Base-by-base conservation (phyloP, 2,888 invertebrate species). In the Lasiommata megera region DNA sequence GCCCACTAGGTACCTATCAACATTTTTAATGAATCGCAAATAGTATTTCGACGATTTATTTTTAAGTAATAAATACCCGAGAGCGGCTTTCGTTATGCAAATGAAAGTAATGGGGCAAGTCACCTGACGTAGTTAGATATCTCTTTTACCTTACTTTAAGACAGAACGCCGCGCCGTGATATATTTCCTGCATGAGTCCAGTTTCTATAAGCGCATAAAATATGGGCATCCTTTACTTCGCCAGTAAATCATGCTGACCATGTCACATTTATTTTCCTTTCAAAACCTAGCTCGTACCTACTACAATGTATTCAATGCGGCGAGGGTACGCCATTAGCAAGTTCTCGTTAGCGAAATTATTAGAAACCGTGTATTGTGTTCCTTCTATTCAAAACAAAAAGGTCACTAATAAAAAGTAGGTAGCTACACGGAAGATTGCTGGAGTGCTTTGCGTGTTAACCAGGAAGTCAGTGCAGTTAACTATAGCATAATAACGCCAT, bases 351-450 rank as follows among this genome's bases (percentile, higher is more conserved):
- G 58, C 48, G 46, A 84, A 82, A 82, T 85, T 84, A 82, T 81
- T 82, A 80, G 82, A 82, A 85, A 82, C 80, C 72, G 75, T 72
- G 77, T 76, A 84, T 82, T 83, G 83, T 76, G 69, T 75, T 60
- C 69, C 5, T 3, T 5, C 23, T 64, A 74, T 70, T 73, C 67
- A 71, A 81, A 85, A 87, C 85, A 87, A 86, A 84, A 86, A 82
- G 73, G 72, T 72, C 73, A 74, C 76, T 70, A 79, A 73, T 84
- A 84, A 84, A 85, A 82, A 78, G 76, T 72, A 75, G 77, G 69
- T 68, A 80, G 73, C 0, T 80, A 82, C 77, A 68, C 62, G 68
- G 79, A 44, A 50, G 61, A 61, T 53, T 58, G 80, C 80, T 67
- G 68, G 71, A 68, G 69, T 72, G 74, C 74, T 74, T 76, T 72